These are phyloP conservation scores for Morpho helenor DNA, from an alignment of 2,888 invertebrate species.

Conservation along the genomic window DNA sequence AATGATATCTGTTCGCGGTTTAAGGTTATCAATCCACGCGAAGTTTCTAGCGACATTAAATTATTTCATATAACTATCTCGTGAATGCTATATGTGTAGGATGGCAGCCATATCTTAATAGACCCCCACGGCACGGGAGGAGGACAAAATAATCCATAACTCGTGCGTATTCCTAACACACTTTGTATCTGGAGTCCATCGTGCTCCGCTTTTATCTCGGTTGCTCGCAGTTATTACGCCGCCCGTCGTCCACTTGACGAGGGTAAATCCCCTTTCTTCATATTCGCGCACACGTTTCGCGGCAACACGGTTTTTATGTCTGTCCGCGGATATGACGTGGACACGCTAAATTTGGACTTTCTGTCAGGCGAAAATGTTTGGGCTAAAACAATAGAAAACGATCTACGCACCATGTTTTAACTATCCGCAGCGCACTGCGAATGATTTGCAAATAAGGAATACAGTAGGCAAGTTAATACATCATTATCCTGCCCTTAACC, in stretches of 20 bases:
- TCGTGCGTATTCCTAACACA: constrained; percentile 21
- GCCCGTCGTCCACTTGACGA: constrained; percentile 58
- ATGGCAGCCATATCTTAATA: too few species aligned
- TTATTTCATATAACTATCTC: too few species aligned
- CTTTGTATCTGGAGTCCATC: constrained; percentile 32
- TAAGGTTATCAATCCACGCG: too few species aligned
- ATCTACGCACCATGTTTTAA: not conserved
- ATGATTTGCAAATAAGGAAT: too few species aligned
- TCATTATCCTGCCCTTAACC: too few species aligned
- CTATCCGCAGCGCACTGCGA: too few species aligned
- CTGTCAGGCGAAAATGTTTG: constrained; percentile 30
- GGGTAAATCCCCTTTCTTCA: constrained; percentile 75
- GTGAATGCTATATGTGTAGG: too few species aligned
- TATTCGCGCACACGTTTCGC: constrained; percentile 44
- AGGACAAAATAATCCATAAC: constrained; percentile 10
- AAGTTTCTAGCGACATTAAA: too few species aligned
- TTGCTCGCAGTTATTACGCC: constrained; percentile 58
- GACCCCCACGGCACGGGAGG: not conserved
- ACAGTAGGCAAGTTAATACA: too few species aligned
- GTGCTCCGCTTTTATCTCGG: constrained; percentile 53
- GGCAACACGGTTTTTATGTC: constrained; percentile 40
- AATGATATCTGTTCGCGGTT: too few species aligned
- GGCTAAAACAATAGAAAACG: constrained; percentile 5
- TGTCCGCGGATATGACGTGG: constrained; percentile 40
- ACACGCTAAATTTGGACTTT: constrained; percentile 34